Base-by-base conservation (phyloP, 2,888 invertebrate genomes). In the Papilio gigon region DNA sequence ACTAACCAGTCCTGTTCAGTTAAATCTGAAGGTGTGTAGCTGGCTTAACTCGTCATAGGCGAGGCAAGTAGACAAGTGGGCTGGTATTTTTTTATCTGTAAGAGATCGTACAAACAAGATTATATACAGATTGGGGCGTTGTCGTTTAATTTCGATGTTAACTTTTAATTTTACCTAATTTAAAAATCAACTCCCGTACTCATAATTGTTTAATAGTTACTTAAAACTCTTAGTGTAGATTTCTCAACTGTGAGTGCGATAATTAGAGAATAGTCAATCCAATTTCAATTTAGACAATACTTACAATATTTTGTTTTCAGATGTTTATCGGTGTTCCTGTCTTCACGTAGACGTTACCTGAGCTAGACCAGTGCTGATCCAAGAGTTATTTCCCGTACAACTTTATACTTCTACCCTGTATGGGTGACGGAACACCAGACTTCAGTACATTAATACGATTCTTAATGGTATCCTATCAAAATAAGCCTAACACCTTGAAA, bases 391-490 rank as follows among this genome's bases (percentile, higher is more conserved):
- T 25, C 37, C 12, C 6, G 35, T 12, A 27, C n/a, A 50, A 56
- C 9, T 17, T 5, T 3, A n/a, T 8, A 50, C 50, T 4, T 12
- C 20, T 79, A 81, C 82, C 75, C 84, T 89, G 87, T 79, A 90
- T 91, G 91, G 89, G 87, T 81, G 84, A 84, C 81, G 76, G 80
- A 76, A 73, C 75, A 59, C 72, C 76, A 70, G 70, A 77, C 68
- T 66, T 70, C 33, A 68, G 71, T 64, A 71, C 75, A 73, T 70
- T 78, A 70, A 84, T 84, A 85, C 87, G 85, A 84, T 86, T 86
- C 91, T 93, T 93, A 87, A 94, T 94, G 94, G 92, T 92, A 87
- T 85, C 87, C 84, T 84, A 89, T 80, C 92, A 89, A 90, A 90
- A 90, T 76, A 92, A 91, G 83, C 92, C 92, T 64, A 90, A 88